Evolutionary conservation across 2,113 vertebrate species (phyloP).

Genomic region (Lampris megalopsis): DNA sequence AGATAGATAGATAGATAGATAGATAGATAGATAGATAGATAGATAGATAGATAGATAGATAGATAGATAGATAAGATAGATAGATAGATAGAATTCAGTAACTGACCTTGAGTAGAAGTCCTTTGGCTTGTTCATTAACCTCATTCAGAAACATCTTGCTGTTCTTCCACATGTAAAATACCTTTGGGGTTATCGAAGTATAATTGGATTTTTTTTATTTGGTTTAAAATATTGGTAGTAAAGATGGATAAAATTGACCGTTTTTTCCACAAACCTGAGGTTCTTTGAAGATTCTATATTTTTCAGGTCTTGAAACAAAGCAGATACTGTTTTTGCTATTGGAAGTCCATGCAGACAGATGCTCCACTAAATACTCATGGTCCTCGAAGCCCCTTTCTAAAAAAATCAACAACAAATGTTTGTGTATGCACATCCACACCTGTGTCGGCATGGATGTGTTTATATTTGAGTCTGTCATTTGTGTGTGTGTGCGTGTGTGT

Average conservation of each 20-base stretch:
- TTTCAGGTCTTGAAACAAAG: slow-evolving; percentile 88
- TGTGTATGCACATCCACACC: not conserved
- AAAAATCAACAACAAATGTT: not conserved
- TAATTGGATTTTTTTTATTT: not conserved
- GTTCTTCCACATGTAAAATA: slow-evolving; percentile 89
- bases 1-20: no score
- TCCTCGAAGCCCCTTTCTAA: slow-evolving; percentile 94
- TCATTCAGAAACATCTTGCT: slow-evolving; percentile 81
- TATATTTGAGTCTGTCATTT: not conserved
- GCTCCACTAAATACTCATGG: slow-evolving; percentile 91
- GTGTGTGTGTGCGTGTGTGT: slow-evolving; percentile 22
- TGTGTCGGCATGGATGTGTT: not conserved
- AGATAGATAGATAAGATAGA: no score
- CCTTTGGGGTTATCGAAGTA: slow-evolving; percentile 64
- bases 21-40: no score
- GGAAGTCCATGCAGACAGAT: slow-evolving; percentile 89
- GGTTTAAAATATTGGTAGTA: not conserved
- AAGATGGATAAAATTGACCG: not conserved
- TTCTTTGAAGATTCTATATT: slow-evolving; percentile 93
- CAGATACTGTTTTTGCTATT: slow-evolving; percentile 90
- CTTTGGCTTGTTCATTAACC: slow-evolving; percentile 84
- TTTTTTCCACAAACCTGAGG: slow-evolving; percentile 84
- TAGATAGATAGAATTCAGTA: no score
- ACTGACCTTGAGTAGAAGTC: slow-evolving; percentile 88
- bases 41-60: no score